Evolutionary conservation across 2,113 vertebrate species (phyloP).

Genomic region (Progne subis): DNA sequence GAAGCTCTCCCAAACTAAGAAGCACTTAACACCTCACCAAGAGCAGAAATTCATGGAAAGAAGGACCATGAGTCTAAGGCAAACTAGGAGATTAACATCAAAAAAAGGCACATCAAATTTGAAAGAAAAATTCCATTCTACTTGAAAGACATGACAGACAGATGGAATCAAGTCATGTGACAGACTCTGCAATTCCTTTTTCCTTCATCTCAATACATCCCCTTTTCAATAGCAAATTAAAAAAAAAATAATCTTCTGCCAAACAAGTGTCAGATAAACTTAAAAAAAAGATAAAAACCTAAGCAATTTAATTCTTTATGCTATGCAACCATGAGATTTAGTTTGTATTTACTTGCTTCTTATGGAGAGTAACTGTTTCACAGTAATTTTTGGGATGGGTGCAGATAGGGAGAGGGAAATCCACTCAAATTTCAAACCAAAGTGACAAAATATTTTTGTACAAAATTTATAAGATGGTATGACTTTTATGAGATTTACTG

Average conservation of each 20-base stretch:
- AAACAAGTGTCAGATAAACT: neutral
- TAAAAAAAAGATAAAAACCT: neutral
- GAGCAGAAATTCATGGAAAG: neutral
- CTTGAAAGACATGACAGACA: neutral
- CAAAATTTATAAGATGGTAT: neutral
- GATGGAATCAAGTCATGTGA: neutral
- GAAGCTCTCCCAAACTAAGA: neutral
- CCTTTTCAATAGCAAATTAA: neutral
- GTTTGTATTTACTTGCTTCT: neutral
- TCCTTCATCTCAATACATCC: neutral
- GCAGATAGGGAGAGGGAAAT: neutral
- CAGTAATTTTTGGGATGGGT: neutral
- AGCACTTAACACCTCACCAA: neutral
- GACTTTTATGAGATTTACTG: neutral
- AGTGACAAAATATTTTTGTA: neutral
- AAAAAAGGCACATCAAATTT: neutral
- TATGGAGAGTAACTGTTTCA: neutral
- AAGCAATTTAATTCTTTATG: neutral
- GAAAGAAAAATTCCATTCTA: neutral
- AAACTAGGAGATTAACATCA: neutral
- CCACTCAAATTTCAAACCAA: neutral
- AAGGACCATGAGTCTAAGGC: neutral
- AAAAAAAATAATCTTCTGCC: neutral
- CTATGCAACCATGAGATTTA: neutral
- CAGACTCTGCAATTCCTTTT: neutral